Percentiles rank a stretch among this genome's conserved stretches.
These are phyloP conservation scores for Erebia aethiops DNA, from an alignment of 2,888 invertebrate species.

Conservation along the genomic window DNA sequence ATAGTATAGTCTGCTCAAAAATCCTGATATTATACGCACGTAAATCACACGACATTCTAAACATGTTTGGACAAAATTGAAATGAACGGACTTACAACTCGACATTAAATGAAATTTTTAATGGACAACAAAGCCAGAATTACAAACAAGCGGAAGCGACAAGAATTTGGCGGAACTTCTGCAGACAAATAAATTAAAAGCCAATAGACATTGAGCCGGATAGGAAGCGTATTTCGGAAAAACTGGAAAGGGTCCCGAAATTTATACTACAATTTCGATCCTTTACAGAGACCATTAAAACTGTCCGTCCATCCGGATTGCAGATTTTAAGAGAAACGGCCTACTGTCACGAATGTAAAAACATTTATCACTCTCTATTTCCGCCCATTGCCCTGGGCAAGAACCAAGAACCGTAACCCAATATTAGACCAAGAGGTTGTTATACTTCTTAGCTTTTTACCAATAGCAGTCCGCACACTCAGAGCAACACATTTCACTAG, in stretches of 20 bases:
- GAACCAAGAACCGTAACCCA: background rate
- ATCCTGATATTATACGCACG: background rate
- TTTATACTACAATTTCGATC: constrained; percentile 67
- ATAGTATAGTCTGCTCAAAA: background rate
- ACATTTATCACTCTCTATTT: constrained; percentile 71
- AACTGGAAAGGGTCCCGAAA: constrained; percentile 64
- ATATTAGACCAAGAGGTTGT: background rate
- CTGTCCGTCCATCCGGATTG: constrained; percentile 68
- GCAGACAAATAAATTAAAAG: constrained; percentile 71
- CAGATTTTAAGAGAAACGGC: constrained; percentile 70
- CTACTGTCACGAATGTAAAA: constrained; percentile 66
- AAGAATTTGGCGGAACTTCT: constrained; percentile 44
- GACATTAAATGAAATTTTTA: constrained; percentile 37
- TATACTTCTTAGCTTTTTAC: background rate
- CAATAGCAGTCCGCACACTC: background rate
- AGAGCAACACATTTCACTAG: too few species aligned
- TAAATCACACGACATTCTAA: constrained; percentile 19
- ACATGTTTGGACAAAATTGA: constrained; percentile 32
- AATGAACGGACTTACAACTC: constrained; percentile 33
- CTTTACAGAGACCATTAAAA: constrained; percentile 73
- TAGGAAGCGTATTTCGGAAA: constrained; percentile 57
- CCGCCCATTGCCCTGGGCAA: constrained; percentile 41
- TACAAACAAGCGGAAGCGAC: constrained; percentile 48
- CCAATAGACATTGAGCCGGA: constrained; percentile 57
- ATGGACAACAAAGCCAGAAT: constrained; percentile 42